These are phyloP conservation scores for Lasioglossum leucozonium DNA, from an alignment of 2,888 invertebrate species.

Conservation along the genomic window DNA sequence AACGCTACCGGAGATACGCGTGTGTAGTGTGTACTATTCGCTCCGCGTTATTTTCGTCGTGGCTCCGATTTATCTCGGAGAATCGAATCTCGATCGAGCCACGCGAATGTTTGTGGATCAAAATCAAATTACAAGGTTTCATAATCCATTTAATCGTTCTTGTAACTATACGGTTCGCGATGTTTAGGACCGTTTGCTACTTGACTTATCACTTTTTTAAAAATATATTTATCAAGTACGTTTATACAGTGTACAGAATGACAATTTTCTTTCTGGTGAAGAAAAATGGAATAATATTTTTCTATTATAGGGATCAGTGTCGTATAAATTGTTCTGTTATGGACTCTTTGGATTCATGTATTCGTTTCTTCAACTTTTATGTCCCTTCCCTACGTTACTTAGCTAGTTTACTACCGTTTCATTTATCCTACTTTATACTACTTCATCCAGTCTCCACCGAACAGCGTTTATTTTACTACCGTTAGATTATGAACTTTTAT, in stretches of 20 bases:
- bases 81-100: neutral
- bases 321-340: neutral
- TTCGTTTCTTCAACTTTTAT: neutral
- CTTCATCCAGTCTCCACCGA: neutral
- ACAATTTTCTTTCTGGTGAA: neutral
- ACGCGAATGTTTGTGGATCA: neutral
- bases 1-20: neutral
- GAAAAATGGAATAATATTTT: neutral
- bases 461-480: neutral
- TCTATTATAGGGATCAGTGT: neutral
- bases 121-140: neutral
- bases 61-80: neutral
- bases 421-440: neutral
- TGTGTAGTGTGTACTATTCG: neutral
- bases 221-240: neutral
- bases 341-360: neutral
- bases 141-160: neutral
- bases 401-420: neutral
- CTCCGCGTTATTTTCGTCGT: neutral
- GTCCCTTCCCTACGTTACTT: neutral
- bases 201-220: too few species aligned
- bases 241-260: neutral
- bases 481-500: neutral
- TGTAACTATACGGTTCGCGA: neutral
- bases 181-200: too few species aligned